These are phyloP conservation scores for Drosophila pruinosa DNA, from an alignment of 1,140 invertebrate species.

Conservation along the genomic window DNA sequence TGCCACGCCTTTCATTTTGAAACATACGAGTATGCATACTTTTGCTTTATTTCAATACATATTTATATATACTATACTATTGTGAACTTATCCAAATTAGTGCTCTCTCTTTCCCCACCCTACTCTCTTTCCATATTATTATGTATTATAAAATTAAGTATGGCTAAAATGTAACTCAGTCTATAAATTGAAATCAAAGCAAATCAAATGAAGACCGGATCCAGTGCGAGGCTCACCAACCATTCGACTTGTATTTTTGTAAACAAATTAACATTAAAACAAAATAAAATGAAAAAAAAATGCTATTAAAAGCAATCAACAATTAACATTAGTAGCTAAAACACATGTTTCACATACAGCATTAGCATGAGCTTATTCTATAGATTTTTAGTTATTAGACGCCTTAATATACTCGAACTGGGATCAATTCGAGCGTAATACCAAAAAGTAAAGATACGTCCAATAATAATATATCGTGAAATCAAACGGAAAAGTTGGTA, in stretches of 20 bases:
- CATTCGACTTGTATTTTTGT: conserved; percentile 15
- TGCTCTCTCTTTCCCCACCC: conserved; percentile 23
- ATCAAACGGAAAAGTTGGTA: conserved; percentile 37
- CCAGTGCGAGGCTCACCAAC: conserved; percentile 16
- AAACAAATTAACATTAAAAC: background rate
- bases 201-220: background rate
- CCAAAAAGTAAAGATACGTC: conserved; percentile 49
- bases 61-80: background rate
- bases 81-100: conserved; percentile 28
- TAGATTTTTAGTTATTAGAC: conserved; percentile 35
- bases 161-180: conserved; percentile 25
- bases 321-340: background rate
- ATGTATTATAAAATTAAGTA: conserved; percentile 22
- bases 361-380: conserved; percentile 36
- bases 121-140: background rate
- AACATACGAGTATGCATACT: too few species aligned
- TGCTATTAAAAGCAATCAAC: conserved; percentile 11
- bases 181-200: conserved; percentile 11
- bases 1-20: conserved; percentile 25
- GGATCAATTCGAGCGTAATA: conserved; percentile 26
- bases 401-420: conserved; percentile 31
- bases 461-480: conserved; percentile 38
- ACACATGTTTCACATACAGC: conserved; percentile 15
- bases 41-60: conserved; percentile 1
- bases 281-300: background rate